Evolutionary conservation across 2,113 vertebrate genomes (phyloP).

Genomic region (Pseudonaja textilis): DNA sequence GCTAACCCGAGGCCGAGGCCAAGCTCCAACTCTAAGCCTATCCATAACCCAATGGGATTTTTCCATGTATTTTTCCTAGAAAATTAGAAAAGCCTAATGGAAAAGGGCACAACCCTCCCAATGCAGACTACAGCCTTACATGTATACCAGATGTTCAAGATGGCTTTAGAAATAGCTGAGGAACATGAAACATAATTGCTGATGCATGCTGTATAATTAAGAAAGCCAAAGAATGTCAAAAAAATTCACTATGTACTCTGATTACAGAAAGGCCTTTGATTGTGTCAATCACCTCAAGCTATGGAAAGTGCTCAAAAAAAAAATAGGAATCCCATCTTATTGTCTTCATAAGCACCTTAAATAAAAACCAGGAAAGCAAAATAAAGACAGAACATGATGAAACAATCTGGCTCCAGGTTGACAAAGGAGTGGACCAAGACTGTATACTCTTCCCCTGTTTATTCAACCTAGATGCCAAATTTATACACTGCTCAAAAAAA

Average conservation of each 20-base stretch:
- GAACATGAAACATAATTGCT: neutral
- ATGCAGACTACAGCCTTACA: neutral
- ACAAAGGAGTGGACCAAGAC: neutral
- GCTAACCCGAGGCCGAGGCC: too few species aligned
- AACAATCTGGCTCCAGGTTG: neutral
- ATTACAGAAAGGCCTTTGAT: neutral
- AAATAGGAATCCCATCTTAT: neutral
- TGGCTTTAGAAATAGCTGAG: neutral
- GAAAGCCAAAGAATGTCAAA: neutral
- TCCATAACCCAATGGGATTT: too few species aligned
- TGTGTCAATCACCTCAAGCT: neutral
- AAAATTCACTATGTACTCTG: neutral
- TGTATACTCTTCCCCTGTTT: neutral
- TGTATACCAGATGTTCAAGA: neutral
- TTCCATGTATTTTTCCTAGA: too few species aligned
- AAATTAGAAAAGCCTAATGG: too few species aligned
- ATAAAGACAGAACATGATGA: neutral
- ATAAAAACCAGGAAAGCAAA: neutral
- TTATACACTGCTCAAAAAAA: neutral
- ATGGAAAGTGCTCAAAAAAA: neutral
- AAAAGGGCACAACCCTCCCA: neutral
- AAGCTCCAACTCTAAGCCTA: too few species aligned
- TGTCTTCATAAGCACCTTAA: neutral
- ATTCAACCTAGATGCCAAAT: neutral
- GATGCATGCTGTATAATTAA: neutral